These are phyloP conservation scores for Ooceraea biroi DNA, from an alignment of 1,140 invertebrate species.

Conservation along the genomic window DNA sequence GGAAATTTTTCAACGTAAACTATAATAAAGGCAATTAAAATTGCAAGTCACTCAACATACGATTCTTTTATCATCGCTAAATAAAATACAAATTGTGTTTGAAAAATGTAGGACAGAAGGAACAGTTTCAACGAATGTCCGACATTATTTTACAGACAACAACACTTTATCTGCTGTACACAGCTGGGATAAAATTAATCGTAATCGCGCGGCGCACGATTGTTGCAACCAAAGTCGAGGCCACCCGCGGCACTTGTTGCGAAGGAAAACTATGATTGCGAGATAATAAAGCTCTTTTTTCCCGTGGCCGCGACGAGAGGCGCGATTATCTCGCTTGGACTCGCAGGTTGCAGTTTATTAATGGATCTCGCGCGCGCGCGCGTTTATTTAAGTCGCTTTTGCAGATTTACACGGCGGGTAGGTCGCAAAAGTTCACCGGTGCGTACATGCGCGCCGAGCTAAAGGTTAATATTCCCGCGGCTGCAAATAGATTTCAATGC, in stretches of 20 bases:
- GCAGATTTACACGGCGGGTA: constrained; percentile 1
- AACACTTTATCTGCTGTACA: too few relatives aligned
- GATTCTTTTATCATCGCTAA: too few relatives aligned
- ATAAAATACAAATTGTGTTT: too few relatives aligned
- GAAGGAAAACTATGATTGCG: constrained; percentile 57
- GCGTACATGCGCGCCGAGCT: not conserved
- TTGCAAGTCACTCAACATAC: too few relatives aligned
- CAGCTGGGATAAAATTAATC: constrained; percentile 46
- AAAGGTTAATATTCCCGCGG: not conserved
- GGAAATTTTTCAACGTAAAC: too few relatives aligned
- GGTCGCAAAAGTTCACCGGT: constrained; percentile 13
- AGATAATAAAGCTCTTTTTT: constrained; percentile 52
- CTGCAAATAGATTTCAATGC: not conserved
- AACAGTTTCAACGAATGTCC: too few relatives aligned
- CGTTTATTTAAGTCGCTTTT: constrained; percentile 45
- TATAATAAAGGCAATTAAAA: too few relatives aligned
- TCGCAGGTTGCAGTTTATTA: constrained; percentile 57
- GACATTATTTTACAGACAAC: too few relatives aligned
- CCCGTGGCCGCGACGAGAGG: constrained; percentile 55
- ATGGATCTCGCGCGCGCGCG: not conserved
- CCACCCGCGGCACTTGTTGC: constrained; percentile 61
- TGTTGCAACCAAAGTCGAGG: constrained; percentile 73
- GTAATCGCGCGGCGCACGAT: constrained; percentile 33
- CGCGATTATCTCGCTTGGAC: constrained; percentile 51
- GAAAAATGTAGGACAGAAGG: too few relatives aligned